A percentile compares a stretch with the other conserved stretches of the same genome.
Conservation (phyloP, 2,888 invertebrate genomes). For the Villa cingulata region DNA sequence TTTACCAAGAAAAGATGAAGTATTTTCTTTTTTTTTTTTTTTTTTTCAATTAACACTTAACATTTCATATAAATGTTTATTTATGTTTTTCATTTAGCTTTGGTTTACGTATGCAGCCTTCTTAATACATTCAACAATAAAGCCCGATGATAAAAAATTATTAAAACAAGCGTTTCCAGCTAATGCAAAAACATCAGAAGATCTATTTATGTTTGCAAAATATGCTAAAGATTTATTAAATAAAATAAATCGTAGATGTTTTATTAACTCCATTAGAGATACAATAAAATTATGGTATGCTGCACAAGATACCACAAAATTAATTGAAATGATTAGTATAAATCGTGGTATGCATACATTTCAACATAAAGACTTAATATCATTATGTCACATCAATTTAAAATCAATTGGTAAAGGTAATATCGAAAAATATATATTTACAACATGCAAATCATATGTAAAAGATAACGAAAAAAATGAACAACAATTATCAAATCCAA, state of each 20-base stretch:
- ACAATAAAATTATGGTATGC: constrained; percentile 28
- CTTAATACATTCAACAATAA: constrained; percentile 10
- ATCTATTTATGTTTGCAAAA: constrained; percentile 25
- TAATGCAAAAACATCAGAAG: constrained; percentile 20
- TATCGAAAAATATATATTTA: constrained; percentile 15
- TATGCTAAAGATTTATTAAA: constrained; percentile 21
- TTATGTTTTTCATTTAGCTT: constrained; percentile 12
- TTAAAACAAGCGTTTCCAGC: constrained; percentile 19
- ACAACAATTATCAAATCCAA: neutral
- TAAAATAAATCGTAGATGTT: constrained; percentile 17
- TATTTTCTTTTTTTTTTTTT: constrained; percentile 10
- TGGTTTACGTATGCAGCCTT: constrained; percentile 26
- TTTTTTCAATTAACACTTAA: neutral
- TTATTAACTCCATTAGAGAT: constrained; percentile 26
- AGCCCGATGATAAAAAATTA: neutral
- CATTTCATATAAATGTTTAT: neutral
- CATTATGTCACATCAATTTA: constrained; percentile 22
- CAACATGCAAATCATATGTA: constrained; percentile 16
- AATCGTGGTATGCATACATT: constrained; percentile 19
- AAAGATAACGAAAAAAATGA: constrained; percentile 7
- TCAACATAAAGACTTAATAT: constrained; percentile 22
- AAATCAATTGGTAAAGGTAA: constrained; percentile 14
- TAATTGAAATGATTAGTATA: constrained; percentile 24
- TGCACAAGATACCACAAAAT: constrained; percentile 14
- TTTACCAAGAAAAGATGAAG: constrained; percentile 28